Conservation (phyloP, 2,113 vertebrate species). For the Rhea americana region DNA sequence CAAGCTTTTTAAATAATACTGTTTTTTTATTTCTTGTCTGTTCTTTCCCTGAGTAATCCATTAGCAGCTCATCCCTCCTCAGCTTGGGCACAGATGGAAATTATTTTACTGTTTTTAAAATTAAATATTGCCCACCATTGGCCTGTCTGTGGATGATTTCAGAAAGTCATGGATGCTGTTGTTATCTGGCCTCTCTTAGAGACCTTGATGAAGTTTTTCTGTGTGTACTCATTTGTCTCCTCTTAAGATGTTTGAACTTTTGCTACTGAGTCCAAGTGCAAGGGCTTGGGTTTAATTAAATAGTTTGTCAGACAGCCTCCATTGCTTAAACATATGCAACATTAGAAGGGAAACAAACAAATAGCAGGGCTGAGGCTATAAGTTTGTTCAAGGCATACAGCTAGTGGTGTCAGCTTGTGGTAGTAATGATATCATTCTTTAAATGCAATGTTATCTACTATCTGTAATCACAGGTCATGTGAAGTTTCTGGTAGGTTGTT, state of each 20-base stretch:
- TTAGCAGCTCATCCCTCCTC: background rate
- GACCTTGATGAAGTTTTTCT: background rate
- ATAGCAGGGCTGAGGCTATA: background rate
- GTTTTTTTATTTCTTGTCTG: background rate
- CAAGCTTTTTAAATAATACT: background rate
- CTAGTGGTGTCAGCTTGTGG: background rate
- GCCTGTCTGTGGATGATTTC: background rate
- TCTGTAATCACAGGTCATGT: background rate
- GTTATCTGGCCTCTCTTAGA: background rate
- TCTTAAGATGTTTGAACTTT: background rate
- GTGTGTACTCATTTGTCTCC: background rate
- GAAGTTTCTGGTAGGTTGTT: background rate
- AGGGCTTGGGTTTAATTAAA: constrained; percentile 6
- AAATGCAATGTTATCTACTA: background rate
- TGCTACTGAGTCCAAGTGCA: background rate
- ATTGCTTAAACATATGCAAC: background rate
- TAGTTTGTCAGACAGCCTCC: background rate
- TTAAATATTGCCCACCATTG: background rate
- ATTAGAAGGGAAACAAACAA: constrained; percentile 2
- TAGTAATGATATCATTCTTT: background rate
- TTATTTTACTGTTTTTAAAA: constrained; percentile 20
- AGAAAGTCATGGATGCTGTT: background rate
- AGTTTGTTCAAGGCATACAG: background rate
- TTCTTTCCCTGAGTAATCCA: background rate
- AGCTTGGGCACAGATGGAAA: background rate